A percentile compares a stretch with the other conserved stretches of the same genome.
Conservation (phyloP, 2,113 vertebrate species). For the Dryoscopus gambensis region DNA sequence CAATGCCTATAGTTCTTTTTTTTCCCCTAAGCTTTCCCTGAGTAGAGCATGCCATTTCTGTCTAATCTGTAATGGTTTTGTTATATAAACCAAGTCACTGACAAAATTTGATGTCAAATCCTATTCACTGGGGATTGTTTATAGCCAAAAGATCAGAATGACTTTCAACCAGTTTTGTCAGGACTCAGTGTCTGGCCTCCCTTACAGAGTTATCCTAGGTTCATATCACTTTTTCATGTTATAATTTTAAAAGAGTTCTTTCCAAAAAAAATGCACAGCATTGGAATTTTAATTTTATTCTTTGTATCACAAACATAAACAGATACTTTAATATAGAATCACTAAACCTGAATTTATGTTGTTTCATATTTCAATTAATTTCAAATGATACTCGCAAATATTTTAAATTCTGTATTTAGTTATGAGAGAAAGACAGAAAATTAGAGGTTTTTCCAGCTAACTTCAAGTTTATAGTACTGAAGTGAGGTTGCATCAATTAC, state of each 20-base stretch:
- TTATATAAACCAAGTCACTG: background rate
- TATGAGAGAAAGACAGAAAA: background rate
- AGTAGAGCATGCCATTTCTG: background rate
- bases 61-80: background rate
- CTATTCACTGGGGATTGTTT: background rate
- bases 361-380: background rate
- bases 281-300: background rate
- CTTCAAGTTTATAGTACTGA: background rate
- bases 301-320: background rate
- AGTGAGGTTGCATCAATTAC: background rate
- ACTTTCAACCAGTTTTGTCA: constrained; percentile 31
- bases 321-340: background rate
- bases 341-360: background rate
- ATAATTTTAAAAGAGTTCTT: background rate
- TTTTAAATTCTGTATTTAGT: background rate
- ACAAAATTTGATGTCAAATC: constrained; percentile 18
- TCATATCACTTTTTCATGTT: background rate
- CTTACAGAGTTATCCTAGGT: background rate
- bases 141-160: constrained; percentile 23
- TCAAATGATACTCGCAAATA: background rate
- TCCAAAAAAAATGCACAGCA: background rate
- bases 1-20: background rate
- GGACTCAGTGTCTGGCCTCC: background rate
- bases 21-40: background rate
- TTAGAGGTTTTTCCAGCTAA: rapidly evolving